A percentile compares a stretch with the other conserved stretches of the same genome.
Conservation (phyloP, 1,140 invertebrate genomes). For the Scaptomyza montana region DNA sequence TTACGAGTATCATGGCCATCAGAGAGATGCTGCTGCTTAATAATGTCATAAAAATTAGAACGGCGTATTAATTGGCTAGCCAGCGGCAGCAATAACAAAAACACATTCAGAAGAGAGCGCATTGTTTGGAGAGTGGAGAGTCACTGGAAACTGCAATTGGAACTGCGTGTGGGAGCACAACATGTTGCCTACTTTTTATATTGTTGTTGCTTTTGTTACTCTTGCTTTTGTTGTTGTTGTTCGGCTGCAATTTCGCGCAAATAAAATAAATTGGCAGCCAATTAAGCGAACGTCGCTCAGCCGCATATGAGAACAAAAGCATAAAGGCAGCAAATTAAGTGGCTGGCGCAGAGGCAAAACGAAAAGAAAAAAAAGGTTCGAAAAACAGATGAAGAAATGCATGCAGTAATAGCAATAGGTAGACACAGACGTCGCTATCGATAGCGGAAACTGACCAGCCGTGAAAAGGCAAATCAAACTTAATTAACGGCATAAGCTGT, state of each 20-base stretch:
- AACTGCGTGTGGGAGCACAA: conserved; percentile 77
- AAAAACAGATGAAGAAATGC: conserved; percentile 16
- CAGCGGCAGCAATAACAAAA: conserved; percentile 4
- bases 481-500: conserved; percentile 61
- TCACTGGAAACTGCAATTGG: conserved; percentile 28
- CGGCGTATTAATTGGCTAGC: conserved; percentile 77
- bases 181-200: conserved; percentile 68
- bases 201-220: conserved; percentile 15
- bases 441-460: conserved; percentile 52
- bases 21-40: conserved; percentile 64
- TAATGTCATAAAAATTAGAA: conserved; percentile 83
- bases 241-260: conserved; percentile 77
- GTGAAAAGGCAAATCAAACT: conserved; percentile 50
- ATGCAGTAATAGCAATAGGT: conserved; percentile 12
- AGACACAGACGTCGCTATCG: neutral
- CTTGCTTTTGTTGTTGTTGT: conserved; percentile 34
- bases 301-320: conserved; percentile 76
- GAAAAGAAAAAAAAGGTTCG: conserved; percentile 2
- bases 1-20: conserved; percentile 49
- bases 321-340: conserved; percentile 79
- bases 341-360: conserved; percentile 27
- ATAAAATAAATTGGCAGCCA: conserved; percentile 82
- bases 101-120: neutral
- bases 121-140: neutral
- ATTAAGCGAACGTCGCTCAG: conserved; percentile 69